Percentiles rank a stretch among this genome's conserved stretches.
Conservation (phyloP, 2,888 invertebrate genomes). For the Eurytoma adleriae region DNA sequence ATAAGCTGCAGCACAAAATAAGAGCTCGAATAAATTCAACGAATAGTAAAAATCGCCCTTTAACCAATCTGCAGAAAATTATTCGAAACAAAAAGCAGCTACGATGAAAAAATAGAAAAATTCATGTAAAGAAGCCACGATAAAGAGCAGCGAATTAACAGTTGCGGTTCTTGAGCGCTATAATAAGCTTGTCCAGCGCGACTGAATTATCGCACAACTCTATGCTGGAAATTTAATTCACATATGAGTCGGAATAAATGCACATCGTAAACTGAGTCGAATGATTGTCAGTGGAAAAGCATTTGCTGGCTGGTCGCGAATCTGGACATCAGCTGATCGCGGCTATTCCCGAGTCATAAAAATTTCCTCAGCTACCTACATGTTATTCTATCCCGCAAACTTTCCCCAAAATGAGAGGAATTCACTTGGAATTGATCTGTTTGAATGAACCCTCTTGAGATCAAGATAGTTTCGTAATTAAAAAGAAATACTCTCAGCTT, state of each 20-base stretch:
- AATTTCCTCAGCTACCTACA: no score
- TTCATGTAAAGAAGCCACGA: no score
- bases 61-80: no score
- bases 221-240: constrained; percentile 43
- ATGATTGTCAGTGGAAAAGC: constrained; percentile 26
- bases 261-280: neutral
- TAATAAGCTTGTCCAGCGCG: no score
- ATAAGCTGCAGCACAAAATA: no score
- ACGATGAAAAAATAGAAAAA: neutral
- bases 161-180: no score
- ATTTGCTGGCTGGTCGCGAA: neutral
- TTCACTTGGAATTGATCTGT: constrained; percentile 15
- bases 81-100: neutral
- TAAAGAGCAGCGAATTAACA: no score
- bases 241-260: constrained; percentile 44
- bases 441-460: neutral
- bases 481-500: neutral
- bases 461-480: constrained; percentile 1
- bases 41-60: no score
- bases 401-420: neutral
- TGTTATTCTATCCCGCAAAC: neutral
- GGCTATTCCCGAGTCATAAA: neutral
- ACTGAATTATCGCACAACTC: neutral
- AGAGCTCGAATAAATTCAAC: no score
- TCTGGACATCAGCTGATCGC: neutral